Base-by-base conservation (phyloP, 2,797 vertebrate genomes). In the Cynodonichthys magdalenae region DNA sequence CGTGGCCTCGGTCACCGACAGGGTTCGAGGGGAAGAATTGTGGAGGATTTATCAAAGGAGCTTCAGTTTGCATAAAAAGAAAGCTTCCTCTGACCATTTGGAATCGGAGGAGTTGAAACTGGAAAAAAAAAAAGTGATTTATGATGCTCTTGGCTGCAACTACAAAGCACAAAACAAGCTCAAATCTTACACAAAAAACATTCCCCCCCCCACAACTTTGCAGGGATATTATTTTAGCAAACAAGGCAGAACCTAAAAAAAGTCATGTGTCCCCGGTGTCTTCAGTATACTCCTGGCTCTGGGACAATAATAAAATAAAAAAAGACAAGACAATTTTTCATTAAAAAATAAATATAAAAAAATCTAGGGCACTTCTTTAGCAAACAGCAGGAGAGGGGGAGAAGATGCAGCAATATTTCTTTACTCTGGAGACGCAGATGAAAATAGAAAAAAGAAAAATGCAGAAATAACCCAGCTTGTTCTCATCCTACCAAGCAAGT, bases 321-420 rank as follows among this genome's bases (percentile, higher is more conserved):
- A 24, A 24, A 24, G 24, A 24, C 24, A 34, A 69, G 44, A 5
- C 47, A 3, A 62, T 80, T 79, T 83, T 75, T 82, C 70, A 79
- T 74, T 69, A 0, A 64, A 31, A n/a, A n/a, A n/a, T n/a, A n/a
- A n/a, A n/a, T n/a, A n/a, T n/a, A n/a, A n/a, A n/a, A n/a, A 79
- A 80, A 89, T 81, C 74, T 86, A 70, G 81, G 82, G 53, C 72
- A 6, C 72, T 54, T 62, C 55, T 71, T 65, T 49, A 71, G 39
- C 62, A 71, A 39, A 42, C 17, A 61, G 59, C 53, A 51, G 59
- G 54, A 65, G 68, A 59, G 41, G 57, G 52, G 18, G 53, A 18
- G 60, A 54, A 52, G 70, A 18, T 20, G 57, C 45, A 20, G 63
- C 6, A 49, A 85, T 80, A 60, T 7, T 71, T 82, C 71, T 75